Evolutionary conservation across 92 coral and sea anemone species (phyloP).

Genomic region (Parazoanthus darwini): DNA sequence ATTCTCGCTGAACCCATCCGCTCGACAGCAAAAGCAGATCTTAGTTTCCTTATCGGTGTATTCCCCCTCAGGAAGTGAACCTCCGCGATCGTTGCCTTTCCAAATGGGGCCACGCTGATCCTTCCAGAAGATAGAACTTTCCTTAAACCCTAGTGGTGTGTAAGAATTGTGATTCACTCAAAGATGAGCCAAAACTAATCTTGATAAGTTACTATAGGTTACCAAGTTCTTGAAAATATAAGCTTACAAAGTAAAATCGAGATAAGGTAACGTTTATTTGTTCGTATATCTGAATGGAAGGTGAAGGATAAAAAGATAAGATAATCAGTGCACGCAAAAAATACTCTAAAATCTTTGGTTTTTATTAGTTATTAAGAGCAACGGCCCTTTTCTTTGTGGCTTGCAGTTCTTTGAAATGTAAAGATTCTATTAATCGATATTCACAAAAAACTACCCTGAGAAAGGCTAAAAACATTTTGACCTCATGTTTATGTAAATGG

Average conservation of each 20-base stretch:
- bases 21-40: slow-evolving; percentile 36
- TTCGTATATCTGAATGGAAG: no score
- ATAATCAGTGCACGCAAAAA: no score
- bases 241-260: not conserved
- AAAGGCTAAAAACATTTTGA: no score
- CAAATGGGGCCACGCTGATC: slow-evolving; percentile 24
- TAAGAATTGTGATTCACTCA: not conserved
- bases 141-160: not conserved
- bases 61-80: slow-evolving; percentile 37
- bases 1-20: slow-evolving; percentile 37
- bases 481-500: no score
- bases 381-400: no score
- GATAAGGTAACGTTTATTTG: no score
- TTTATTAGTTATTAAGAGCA: no score
- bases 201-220: not conserved
- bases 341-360: no score
- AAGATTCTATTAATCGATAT: no score
- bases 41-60: slow-evolving; percentile 23
- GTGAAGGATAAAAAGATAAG: no score
- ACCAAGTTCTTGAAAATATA: not conserved
- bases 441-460: no score
- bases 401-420: no score
- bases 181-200: not conserved
- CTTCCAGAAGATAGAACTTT: slow-evolving; percentile 34
- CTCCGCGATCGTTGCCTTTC: slow-evolving; percentile 11